Base-by-base conservation (phyloP, 2,888 invertebrate species). In the Ctena decussata region DNA sequence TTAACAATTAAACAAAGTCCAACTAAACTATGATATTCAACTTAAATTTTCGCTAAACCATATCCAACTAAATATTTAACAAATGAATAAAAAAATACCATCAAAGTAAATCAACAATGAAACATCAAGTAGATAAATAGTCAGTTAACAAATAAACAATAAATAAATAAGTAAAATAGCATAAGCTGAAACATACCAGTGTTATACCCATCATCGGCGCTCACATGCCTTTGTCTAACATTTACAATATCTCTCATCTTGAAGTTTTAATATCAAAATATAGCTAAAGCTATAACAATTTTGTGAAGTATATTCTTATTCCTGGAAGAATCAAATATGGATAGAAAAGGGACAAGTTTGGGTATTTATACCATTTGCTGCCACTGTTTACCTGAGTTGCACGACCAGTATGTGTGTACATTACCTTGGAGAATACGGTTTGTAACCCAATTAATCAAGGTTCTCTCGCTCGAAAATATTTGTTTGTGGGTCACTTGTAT, bases 171-270 rank as follows among this genome's bases (percentile, higher is more conserved):
- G 35, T 65, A 35, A 35, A 30, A 35, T 2, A 65, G 18, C 6
- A 65, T 35, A 35, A 21, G 11, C 32, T 21, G 46, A 49, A 77
- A 84, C 82, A 37, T 82, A 91, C 90, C 91, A 30, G 89, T 85
- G 30, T 86, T 87, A 69, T 91, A 91, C 39, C 89, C 91, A 74
- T 91, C 91, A 57, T 86, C 89, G 21, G 32, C 39, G 24, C 69
- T 39, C 3, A 18, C 32, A 35, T 65, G 65, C 30, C 65, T 65
- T 27, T 1, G 15, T 65, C 65, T 5, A 30, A 30, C 21, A 30
- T 60, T 60, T 35, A 65, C 35, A 35, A 65, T 18, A 11, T 65
- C 65, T 65, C 65, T 65, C 65, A 65, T 65, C 5, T 27, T 60
- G 6, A 60, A 53, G 6, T 32, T 30, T 35, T 35, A n/a, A 18